These are phyloP conservation scores for Alviniconcha marisindica DNA, from an alignment of 1,140 invertebrate genomes.

Conservation along the genomic window DNA sequence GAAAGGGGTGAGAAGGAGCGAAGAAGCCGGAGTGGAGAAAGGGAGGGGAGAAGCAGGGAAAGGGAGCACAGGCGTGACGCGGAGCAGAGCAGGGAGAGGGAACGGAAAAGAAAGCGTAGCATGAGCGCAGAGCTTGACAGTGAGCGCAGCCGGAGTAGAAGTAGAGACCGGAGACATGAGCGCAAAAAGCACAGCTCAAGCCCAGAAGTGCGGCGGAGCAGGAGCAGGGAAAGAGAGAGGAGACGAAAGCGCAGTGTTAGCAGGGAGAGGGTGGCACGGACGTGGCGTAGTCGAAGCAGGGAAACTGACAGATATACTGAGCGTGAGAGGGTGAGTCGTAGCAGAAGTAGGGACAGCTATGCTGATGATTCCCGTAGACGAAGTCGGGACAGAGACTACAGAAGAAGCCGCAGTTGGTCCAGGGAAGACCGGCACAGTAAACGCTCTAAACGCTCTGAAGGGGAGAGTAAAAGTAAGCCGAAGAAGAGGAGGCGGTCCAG, in stretches of 20 bases:
- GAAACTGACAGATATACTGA: constrained; percentile 27
- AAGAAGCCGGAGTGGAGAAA: background rate
- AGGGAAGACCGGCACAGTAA: constrained; percentile 8
- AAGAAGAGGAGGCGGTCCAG: constrained; percentile 49
- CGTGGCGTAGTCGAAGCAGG: constrained; percentile 6
- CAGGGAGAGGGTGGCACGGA: constrained; percentile 28
- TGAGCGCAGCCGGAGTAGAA: constrained; percentile 28
- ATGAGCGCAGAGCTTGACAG: constrained; percentile 13
- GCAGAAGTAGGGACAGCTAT: constrained; percentile 23
- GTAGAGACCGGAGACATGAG: constrained; percentile 26
- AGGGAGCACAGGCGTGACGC: background rate
- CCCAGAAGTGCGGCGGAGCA: constrained; percentile 4
- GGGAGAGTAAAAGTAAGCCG: constrained; percentile 48
- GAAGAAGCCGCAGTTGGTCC: constrained; percentile 36
- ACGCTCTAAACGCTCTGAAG: constrained; percentile 14
- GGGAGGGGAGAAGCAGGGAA: constrained; percentile 17
- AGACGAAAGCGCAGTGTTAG: constrained; percentile 21
- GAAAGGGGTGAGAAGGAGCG: constrained; percentile 2
- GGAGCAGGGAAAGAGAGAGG: constrained; percentile 30
- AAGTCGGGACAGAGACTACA: background rate
- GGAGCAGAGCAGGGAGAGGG: constrained; percentile 13
- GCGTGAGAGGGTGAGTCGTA: constrained; percentile 9
- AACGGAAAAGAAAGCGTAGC: constrained; percentile 38
- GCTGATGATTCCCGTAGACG: constrained; percentile 16
- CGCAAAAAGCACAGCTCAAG: background rate